Base-by-base conservation (phyloP, 30 jellyfish, hydroid and myxozoan genomes). In the Aurelia aurita region DNA sequence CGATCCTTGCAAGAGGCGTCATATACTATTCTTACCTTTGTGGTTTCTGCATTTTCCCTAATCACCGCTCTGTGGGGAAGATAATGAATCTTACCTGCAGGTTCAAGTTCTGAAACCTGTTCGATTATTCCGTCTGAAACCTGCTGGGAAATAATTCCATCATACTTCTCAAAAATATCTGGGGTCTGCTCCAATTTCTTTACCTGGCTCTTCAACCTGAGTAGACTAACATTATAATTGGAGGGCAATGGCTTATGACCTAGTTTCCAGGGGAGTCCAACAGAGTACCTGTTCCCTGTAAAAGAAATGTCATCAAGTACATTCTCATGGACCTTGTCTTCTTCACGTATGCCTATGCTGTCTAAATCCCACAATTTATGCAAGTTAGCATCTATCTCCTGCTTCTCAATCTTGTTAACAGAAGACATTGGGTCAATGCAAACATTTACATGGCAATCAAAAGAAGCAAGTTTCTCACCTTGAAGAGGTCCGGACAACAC, bases 201-300 rank as follows among this genome's bases (percentile, higher is more conserved):
- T 9, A 77, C 80, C 80, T 77, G 88, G 34, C 80, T 20, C 65
- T 1, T 77, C 81, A 77, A 74, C 15, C 88, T 62, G 68, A 10
- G 1, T 0, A 54, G 29, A 57, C 88, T 54, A 54, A 1, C 32
- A 77, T 54, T 77, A 39, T 23, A 57, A 77, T 77, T 77, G 16
- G 81, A 28, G 14, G 82, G 88, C 80, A 77, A 46, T n/a, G 81
- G 88, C 80, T 53, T 57, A 58, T 77, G 88, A 26, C 79, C 88
- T 32, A 61, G 21, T 46, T 77, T 77, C 78, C 88, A 77, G 59
- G 82, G 88, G 20, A 57, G 88, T n/a, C 82, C 88, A 22, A 77
- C 88, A 10, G 72, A 58, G 32, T 77, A 77, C 32, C 82, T 58
- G 31, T 39, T 20, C 32, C 79, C 79, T 8, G 57, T 51, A 34